A percentile compares a stretch with the other conserved stretches of the same genome.
Evolutionary conservation across 1,140 invertebrate genomes (phyloP).

Genomic region (Acarapis woodi): DNA sequence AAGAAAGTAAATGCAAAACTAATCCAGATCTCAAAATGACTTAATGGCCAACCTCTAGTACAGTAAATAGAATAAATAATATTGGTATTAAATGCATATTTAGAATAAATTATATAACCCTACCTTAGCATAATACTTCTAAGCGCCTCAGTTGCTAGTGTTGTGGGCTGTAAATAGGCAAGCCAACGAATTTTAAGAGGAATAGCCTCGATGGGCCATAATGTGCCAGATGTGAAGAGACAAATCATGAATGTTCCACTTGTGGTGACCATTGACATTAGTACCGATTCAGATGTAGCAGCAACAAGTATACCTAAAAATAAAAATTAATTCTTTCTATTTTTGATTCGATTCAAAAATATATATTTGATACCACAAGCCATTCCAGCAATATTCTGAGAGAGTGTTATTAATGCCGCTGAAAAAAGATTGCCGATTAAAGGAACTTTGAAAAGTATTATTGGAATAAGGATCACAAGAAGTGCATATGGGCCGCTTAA

Average conservation of each 20-base stretch:
- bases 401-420: no score
- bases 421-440: no score
- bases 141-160: conserved; percentile 58
- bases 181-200: conserved; percentile 46
- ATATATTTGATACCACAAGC: no score
- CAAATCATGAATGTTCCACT: background rate
- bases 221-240: conserved; percentile 44
- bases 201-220: conserved; percentile 77
- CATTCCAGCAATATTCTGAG: conserved; percentile 2
- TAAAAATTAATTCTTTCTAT: no score
- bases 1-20: no score
- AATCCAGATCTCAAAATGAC: no score
- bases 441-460: background rate
- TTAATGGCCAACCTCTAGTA: no score
- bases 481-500: background rate
- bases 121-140: conserved; percentile 52
- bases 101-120: no score
- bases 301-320: background rate
- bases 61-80: no score
- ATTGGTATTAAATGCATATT: no score
- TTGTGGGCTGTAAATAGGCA: conserved; percentile 51
- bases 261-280: background rate
- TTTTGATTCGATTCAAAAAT: no score
- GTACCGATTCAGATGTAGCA: background rate
- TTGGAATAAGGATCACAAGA: background rate